Conservation (phyloP, 2,797 vertebrate species). For the Saxicola maurus region DNA sequence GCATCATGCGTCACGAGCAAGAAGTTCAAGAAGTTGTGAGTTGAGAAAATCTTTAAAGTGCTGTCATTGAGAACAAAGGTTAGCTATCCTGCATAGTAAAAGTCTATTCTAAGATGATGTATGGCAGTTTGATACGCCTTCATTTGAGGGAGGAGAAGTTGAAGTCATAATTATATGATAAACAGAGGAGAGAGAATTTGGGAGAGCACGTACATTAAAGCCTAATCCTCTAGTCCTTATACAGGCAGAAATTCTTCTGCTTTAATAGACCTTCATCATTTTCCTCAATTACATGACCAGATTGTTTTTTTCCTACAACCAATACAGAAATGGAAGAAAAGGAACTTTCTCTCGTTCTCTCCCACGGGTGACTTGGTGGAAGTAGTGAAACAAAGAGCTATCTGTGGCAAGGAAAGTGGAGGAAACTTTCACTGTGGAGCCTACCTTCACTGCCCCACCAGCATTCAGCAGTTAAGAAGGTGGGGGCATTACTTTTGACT, state of each 20-base stretch:
- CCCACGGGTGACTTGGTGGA: not conserved
- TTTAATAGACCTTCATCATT: not conserved
- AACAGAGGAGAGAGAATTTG: slow-evolving; percentile 8
- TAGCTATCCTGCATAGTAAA: slow-evolving; percentile 21
- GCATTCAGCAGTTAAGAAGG: not conserved
- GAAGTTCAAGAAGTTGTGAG: slow-evolving; percentile 13
- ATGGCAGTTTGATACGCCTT: slow-evolving; percentile 37
- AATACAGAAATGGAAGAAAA: not conserved
- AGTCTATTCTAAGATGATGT: slow-evolving; percentile 22
- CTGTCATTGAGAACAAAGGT: slow-evolving; percentile 47
- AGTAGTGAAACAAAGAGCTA: not conserved
- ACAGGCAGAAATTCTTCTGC: slow-evolving; percentile 18
- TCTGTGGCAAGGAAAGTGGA: not conserved
- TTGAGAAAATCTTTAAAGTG: not conserved
- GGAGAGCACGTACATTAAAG: not conserved
- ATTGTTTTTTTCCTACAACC: not conserved
- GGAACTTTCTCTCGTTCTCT: not conserved
- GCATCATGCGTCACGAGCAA: not conserved
- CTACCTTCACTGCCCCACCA: not conserved
- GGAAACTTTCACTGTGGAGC: not conserved
- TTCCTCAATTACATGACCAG: not conserved
- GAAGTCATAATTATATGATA: slow-evolving; percentile 43
- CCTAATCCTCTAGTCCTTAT: not conserved
- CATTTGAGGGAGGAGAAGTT: slow-evolving; percentile 44
- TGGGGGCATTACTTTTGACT: not conserved